These are phyloP conservation scores for Meloe dianella DNA, from an alignment of 2,888 invertebrate genomes.

Conservation along the genomic window DNA sequence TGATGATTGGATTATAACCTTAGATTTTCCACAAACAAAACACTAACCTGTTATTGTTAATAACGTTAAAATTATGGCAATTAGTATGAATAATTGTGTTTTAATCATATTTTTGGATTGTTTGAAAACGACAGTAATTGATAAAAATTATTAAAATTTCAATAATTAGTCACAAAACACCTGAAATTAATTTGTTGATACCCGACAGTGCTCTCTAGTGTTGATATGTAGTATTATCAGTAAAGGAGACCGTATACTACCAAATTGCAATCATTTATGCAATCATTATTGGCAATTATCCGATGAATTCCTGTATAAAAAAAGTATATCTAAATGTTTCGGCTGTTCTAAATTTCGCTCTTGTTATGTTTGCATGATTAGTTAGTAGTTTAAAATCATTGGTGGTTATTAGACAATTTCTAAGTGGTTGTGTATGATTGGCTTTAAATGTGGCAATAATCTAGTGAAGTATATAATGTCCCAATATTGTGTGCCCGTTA, in stretches of 20 bases:
- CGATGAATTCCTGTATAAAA: no score
- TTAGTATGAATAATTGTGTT: not conserved
- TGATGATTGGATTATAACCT: constrained; percentile 24
- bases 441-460: no score
- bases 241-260: not conserved
- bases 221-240: not conserved
- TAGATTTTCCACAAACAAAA: not conserved
- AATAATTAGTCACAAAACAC: not conserved
- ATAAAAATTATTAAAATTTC: not conserved
- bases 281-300: no score
- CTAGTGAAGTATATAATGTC: no score
- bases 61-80: not conserved
- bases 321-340: no score
- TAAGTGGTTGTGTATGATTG: no score
- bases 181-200: not conserved
- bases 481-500: no score
- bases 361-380: no score
- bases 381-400: no score
- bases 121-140: not conserved
- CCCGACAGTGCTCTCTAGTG: not conserved
- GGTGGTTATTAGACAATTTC: no score
- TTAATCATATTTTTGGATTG: not conserved
- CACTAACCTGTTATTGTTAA: not conserved
- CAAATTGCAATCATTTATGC: not conserved
- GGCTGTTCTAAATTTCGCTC: no score